Conservation (phyloP, 2,113 vertebrate species). For the Clupea harengus region DNA sequence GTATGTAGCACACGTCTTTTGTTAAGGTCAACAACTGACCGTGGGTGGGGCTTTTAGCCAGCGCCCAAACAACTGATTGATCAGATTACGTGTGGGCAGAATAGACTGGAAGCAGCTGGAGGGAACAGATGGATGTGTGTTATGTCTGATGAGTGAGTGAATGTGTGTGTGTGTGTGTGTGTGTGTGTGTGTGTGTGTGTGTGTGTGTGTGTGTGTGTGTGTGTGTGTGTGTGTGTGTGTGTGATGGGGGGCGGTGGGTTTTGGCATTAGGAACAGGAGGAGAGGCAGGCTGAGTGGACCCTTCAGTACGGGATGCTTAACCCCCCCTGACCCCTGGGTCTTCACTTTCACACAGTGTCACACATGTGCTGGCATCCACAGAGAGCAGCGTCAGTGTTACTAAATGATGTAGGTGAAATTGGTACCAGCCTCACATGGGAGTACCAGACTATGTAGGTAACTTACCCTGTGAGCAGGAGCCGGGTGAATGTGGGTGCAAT, state of each 20-base stretch:
- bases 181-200: background rate
- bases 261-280: background rate
- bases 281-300: background rate
- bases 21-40: constrained; percentile 16
- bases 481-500: too few species aligned
- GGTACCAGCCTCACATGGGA: too few species aligned
- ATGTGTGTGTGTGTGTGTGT: background rate
- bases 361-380: constrained; percentile 12
- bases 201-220: background rate
- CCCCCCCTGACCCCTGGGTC: background rate
- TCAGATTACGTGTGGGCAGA: constrained; percentile 35
- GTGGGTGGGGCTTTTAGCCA: background rate
- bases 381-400: background rate
- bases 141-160: background rate
- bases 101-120: constrained; percentile 56
- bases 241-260: background rate
- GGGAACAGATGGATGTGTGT: constrained; percentile 50
- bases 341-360: background rate
- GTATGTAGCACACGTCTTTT: constrained; percentile 2
- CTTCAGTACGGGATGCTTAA: background rate
- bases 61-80: constrained; percentile 11
- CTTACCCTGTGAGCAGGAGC: too few species aligned
- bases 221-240: background rate
- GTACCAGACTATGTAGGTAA: too few species aligned
- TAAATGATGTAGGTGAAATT: too few species aligned